These are phyloP conservation scores for Sminthopsis crassicaudata DNA, from an alignment of 2,113 vertebrate genomes.

Conservation along the genomic window DNA sequence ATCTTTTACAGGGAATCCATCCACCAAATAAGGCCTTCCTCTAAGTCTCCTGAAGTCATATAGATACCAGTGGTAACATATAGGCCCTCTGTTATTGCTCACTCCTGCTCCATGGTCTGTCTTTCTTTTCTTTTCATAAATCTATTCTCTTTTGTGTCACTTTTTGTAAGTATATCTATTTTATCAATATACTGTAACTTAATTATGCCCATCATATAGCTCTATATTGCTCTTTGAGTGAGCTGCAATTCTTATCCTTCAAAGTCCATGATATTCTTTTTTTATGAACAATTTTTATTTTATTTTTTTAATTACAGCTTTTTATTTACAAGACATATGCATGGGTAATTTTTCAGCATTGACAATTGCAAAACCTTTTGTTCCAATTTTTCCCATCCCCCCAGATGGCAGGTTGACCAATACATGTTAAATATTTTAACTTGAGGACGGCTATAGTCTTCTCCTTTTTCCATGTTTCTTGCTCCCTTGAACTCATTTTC, in stretches of 20 bases:
- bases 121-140: background rate
- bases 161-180: too few relatives aligned
- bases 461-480: constrained; percentile 17
- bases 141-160: background rate
- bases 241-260: background rate
- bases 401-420: too few relatives aligned
- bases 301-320: too few relatives aligned
- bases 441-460: constrained; percentile 9
- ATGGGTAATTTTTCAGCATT: too few relatives aligned
- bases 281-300: too few relatives aligned
- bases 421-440: too few relatives aligned
- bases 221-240: background rate
- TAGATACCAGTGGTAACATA: background rate
- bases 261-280: background rate
- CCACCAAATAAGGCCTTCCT: background rate
- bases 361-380: too few relatives aligned
- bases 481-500: constrained; percentile 23
- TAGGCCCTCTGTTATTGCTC: too few relatives aligned
- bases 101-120: background rate
- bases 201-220: background rate
- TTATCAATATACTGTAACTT: background rate
- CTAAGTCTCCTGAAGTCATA: background rate
- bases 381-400: too few relatives aligned
- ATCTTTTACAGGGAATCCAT: background rate
- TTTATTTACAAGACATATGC: too few relatives aligned